Base-by-base conservation (phyloP, 1,140 invertebrate genomes). In the Diabrotica virgifera region DNA sequence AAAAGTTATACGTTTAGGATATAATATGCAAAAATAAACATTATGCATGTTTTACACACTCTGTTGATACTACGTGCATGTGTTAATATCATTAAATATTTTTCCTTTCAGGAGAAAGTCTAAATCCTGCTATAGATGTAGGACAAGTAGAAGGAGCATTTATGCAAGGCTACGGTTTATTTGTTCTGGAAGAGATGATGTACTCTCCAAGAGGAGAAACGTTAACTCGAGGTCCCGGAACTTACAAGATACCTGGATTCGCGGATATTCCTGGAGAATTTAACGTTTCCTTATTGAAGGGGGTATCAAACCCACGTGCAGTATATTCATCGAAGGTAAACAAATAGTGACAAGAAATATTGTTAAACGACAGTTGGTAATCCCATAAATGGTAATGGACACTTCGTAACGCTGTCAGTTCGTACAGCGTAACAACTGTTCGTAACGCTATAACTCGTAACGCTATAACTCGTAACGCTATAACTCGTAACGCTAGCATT, bases 51-150 rank as follows among this genome's bases (percentile, higher is more conserved):
- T n/a, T n/a, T n/a, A n/a, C n/a, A n/a, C n/a, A n/a, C n/a, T n/a
- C n/a, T n/a, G n/a, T n/a, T n/a, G n/a, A n/a, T n/a, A n/a, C n/a
- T n/a, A n/a, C n/a, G n/a, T n/a, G n/a, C n/a, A n/a, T n/a, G n/a
- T n/a, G n/a, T n/a, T n/a, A n/a, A n/a, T n/a, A n/a, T n/a, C 5
- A 55, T 2, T 55, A 55, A 7, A 14, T 10, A 55, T 24, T 57
- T 55, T 46, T 5, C 8, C n/a, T 65, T 74, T 13, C 55, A 75
- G 91, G 91, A 13, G 87, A 93, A 64, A 96, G 93, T 81, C 80
- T 98, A 36, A 98, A 98, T 82, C 95, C 95, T 35, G 94, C 95
- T 0, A 95, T 98, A 71, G 96, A 98, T 72, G 93, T 98, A 74
- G 96, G 95, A 0, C 96, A 98, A 82, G 89, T 98, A 35, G 96